Evolutionary conservation across 2,888 invertebrate species (phyloP), one percentile per base, ranked within the genome.

Genomic region (Rhamphomyia laevipes): DNA sequence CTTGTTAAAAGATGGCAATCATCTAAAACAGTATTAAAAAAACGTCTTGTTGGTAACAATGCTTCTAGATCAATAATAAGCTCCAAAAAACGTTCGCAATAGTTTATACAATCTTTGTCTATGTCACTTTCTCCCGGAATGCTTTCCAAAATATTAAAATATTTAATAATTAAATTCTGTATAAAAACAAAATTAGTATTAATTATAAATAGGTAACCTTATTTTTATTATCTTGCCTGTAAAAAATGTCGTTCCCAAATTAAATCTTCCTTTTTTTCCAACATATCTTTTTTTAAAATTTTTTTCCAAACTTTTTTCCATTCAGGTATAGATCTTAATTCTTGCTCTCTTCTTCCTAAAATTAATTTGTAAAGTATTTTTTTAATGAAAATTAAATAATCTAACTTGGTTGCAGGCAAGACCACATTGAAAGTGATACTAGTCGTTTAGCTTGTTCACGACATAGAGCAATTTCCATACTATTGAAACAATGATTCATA

Each of bases 1-100:
- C 88, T 80, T 11, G 94, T 92, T 43, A 99, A 86, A 35, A 97
- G 74, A 67, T 99, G 96, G 53, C 86, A 83, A 70, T 95, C 93
- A 65, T 97, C 95, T 70, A 99, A 77, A 2, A 99, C 83, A 0
- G 90, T 89, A 71, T 97, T 96, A 71, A 99, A 94, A 72, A 96
- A 99, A 45, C 99, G 78, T 35, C 99, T 78, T 0, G 97, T 99
- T 1, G 95, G 95, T 60, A 99, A 71, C 55, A 96, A 74, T 1
- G 96, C 93, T 64, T 97, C 96, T 58, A 99, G 74, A 68, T 99
- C 99, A 49, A 96, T 94, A 71, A 97, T 77, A 55, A 99, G 74
- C 72, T 99, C 96, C 53, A 99, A 68, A 71, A 97, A 96, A 41
- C 96, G 77, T 73, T 99, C 97, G 69, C 94, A 94, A 67, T 93